Conservation (phyloP, 2,888 invertebrate genomes). For the Cryptus viduatorius region DNA sequence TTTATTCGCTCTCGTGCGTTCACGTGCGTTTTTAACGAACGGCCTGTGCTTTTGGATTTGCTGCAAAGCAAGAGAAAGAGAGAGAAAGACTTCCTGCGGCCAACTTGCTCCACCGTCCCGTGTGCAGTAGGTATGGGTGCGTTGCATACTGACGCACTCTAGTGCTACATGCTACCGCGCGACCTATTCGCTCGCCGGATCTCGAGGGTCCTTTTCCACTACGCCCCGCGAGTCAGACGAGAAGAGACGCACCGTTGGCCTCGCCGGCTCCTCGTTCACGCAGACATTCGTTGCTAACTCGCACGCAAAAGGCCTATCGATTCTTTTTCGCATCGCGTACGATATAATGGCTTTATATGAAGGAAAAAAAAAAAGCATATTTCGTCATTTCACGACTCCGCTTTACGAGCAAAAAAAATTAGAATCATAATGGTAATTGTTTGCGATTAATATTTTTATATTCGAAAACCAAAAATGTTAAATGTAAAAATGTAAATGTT, state of each 20-base stretch:
- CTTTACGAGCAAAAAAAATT: too few relatives aligned
- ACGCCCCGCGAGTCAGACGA: slow-evolving; percentile 40
- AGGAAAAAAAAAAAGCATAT: neutral
- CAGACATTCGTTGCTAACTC: slow-evolving; percentile 38
- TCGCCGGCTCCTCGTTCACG: slow-evolving; percentile 26
- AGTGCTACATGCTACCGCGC: neutral
- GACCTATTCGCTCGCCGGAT: slow-evolving; percentile 29
- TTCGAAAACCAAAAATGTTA: too few relatives aligned
- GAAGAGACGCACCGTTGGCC: slow-evolving; percentile 42
- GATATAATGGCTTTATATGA: neutral
- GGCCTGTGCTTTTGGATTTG: neutral
- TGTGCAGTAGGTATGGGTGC: slow-evolving; percentile 15
- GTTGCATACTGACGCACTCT: slow-evolving; percentile 39
- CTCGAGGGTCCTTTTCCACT: slow-evolving; percentile 58
- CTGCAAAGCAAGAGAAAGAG: slow-evolving; percentile 13
- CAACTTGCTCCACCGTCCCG: slow-evolving; percentile 1
- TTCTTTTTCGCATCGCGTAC: slow-evolving; percentile 5
- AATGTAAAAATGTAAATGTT: too few relatives aligned
- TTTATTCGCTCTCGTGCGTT: slow-evolving; percentile 50
- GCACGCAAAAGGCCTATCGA: slow-evolving; percentile 60
- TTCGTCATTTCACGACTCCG: too few relatives aligned
- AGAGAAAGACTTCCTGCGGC: neutral
- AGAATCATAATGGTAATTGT: too few relatives aligned
- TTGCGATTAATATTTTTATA: too few relatives aligned
- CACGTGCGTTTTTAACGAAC: slow-evolving; percentile 61